Percentiles rank a stretch among this genome's conserved stretches.
phyloP scores from a whole-genome alignment of 2,113 vertebrate species.

The Cryptoleucopteryx plumbea region DNA sequence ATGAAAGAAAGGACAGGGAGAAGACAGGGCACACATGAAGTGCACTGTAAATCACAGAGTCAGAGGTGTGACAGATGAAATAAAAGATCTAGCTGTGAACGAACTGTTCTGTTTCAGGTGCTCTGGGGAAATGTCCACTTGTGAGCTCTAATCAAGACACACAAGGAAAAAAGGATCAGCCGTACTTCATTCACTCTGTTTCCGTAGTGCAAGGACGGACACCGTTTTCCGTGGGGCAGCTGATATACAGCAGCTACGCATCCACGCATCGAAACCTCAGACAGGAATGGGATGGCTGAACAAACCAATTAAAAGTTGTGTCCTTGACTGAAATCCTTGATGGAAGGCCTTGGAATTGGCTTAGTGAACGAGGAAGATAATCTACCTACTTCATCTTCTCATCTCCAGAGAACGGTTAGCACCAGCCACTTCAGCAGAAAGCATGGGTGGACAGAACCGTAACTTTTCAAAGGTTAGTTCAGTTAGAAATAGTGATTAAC shows the following conservation, averaged over 20 bases:
- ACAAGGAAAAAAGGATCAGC: not conserved
- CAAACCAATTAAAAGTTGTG: not conserved
- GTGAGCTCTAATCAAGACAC: not conserved
- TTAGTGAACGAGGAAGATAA: not conserved
- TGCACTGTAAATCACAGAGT: not conserved
- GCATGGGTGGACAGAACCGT: not conserved
- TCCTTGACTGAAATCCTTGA: not conserved
- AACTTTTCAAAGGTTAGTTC: slow-evolving; percentile 4
- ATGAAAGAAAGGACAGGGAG: not conserved
- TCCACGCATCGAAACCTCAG: not conserved
- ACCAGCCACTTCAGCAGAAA: not conserved
- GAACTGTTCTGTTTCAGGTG: not conserved
- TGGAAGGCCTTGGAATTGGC: not conserved
- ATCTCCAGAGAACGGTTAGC: not conserved
- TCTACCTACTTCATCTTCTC: not conserved
- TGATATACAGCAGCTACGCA: not conserved
- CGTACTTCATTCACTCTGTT: not conserved
- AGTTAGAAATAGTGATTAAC: not conserved
- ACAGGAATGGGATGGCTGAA: not conserved
- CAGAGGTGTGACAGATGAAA: not conserved
- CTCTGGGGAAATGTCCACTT: not conserved
- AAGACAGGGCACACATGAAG: not conserved
- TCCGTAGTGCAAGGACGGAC: not conserved
- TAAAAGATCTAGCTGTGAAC: not conserved
- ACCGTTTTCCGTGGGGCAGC: not conserved